Evolutionary conservation across 2,113 vertebrate genomes (phyloP), one percentile per base, ranked within the genome.

Genomic region (Siniperca knerii): DNA sequence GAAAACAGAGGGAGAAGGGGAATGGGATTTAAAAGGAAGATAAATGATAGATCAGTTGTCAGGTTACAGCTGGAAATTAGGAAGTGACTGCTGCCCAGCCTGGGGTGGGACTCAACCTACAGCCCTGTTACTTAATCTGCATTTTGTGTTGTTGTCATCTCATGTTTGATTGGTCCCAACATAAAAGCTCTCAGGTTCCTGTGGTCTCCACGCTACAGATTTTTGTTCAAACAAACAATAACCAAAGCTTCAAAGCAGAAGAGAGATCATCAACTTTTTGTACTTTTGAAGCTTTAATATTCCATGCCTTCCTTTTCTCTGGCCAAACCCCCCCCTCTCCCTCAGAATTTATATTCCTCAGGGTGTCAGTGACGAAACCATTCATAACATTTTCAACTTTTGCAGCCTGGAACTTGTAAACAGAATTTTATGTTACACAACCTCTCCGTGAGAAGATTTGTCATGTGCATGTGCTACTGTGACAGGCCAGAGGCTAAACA

Each of bases 61-160:
- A 67, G 79, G 48, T 82, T 76, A n/a, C 55, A 67, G 61, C 52
- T 85, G 33, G 29, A 78, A 25, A 60, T 75, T 61, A 57, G 21
- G 57, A 75, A 69, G 44, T 35, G 55, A 78, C 40, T 83, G 55
- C 68, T 37, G 52, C 29, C 40, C 44, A 9, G 77, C 33, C 75
- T 35, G 64, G 72, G 75, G 75, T 52, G 77, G 23, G 75, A 71
- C 74, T 68, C 35, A 48, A 50, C 44, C 72, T 64, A 44, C 64
- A 72, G 55, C 10, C 33, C n/a, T n/a, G 48, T 69, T 74, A 58
- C 35, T 52, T 1, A 52, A 77, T 4, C 20, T 75, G 52, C 75
- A 79, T 71, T 83, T 90, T 90, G 80, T 91, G 79, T 75, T 60
- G 76, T 71, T 79, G 88, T 89, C 82, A 76, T 70, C 55, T 86